Conservation (phyloP, 2,113 vertebrate species). For the Caretta caretta region DNA sequence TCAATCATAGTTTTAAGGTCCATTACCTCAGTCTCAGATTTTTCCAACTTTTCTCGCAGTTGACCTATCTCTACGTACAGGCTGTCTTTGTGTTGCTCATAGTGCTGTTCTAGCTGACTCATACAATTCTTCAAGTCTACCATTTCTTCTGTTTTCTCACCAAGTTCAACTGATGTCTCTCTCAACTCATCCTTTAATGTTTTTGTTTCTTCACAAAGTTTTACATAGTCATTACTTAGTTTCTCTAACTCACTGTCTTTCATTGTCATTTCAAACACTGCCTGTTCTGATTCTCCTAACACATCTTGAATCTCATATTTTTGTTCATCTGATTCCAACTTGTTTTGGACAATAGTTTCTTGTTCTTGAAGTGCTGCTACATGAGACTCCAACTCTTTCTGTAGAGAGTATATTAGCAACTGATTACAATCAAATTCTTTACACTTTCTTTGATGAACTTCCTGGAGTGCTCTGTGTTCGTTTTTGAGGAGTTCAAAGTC, state of each 20-base stretch:
- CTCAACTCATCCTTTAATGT: conserved; percentile 68
- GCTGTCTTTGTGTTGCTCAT: conserved; percentile 31
- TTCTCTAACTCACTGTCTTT: conserved; percentile 62
- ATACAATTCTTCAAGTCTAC: conserved; percentile 30
- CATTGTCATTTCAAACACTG: background rate
- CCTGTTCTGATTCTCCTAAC: conserved; percentile 54
- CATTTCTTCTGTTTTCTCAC: conserved; percentile 54
- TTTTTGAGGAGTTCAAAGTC: conserved; percentile 63
- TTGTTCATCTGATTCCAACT: conserved; percentile 62
- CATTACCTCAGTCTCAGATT: conserved; percentile 22
- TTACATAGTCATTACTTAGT: conserved; percentile 41
- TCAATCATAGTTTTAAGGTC: conserved; percentile 42
- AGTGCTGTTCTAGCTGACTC: conserved; percentile 33
- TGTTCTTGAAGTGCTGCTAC: conserved; percentile 55
- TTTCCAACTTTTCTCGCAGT: conserved; percentile 62
- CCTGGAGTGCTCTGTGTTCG: conserved; percentile 59
- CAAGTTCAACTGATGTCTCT: conserved; percentile 45
- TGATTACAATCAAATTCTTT: conserved; percentile 66
- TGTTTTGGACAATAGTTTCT: conserved; percentile 55
- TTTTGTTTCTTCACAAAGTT: conserved; percentile 63
- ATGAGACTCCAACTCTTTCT: conserved; percentile 66
- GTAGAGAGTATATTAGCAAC: conserved; percentile 39
- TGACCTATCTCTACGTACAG: conserved; percentile 39
- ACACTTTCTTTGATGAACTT: conserved; percentile 70
- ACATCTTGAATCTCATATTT: conserved; percentile 48